A percentile compares a stretch with the other conserved stretches of the same genome.
Evolutionary conservation across 2,888 invertebrate genomes (phyloP).

Genomic region (Spodoptera exigua): DNA sequence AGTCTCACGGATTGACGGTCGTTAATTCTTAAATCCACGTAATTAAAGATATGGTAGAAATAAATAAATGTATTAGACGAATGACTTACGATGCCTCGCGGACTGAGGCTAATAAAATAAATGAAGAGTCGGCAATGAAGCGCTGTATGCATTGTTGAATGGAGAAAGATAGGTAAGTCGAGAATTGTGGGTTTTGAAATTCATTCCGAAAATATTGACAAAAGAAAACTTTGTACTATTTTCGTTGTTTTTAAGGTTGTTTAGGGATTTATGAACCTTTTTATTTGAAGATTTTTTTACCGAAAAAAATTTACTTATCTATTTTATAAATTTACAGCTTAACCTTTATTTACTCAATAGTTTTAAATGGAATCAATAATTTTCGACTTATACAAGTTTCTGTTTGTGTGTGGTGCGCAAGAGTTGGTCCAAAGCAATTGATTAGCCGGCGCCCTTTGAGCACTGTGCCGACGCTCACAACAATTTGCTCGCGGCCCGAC

Average conservation of each 20-base stretch:
- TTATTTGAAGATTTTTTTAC: too few relatives aligned
- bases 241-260: too few relatives aligned
- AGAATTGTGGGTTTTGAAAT: slow-evolving; percentile 11
- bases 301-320: too few relatives aligned
- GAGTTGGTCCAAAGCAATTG: slow-evolving; percentile 81
- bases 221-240: background rate
- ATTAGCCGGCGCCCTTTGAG: slow-evolving; percentile 86
- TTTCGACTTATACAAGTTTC: slow-evolving; percentile 23
- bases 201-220: too few relatives aligned
- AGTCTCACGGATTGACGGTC: slow-evolving; percentile 71
- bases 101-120: slow-evolving; percentile 84
- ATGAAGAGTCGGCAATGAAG: slow-evolving; percentile 75
- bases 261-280: too few relatives aligned
- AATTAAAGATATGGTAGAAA: slow-evolving; percentile 80
- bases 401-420: slow-evolving; percentile 47
- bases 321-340: too few relatives aligned
- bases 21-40: slow-evolving; percentile 76
- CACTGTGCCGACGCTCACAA: slow-evolving; percentile 83
- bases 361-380: slow-evolving; percentile 19
- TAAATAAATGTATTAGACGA: slow-evolving; percentile 82
- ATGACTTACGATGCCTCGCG: slow-evolving; percentile 82
- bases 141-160: slow-evolving; percentile 45
- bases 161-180: slow-evolving; percentile 50
- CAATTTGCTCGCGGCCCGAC: slow-evolving; percentile 88
- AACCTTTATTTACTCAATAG: too few relatives aligned